Base-by-base conservation (phyloP, 2,888 invertebrate genomes). In the Eupithecia exiguata region DNA sequence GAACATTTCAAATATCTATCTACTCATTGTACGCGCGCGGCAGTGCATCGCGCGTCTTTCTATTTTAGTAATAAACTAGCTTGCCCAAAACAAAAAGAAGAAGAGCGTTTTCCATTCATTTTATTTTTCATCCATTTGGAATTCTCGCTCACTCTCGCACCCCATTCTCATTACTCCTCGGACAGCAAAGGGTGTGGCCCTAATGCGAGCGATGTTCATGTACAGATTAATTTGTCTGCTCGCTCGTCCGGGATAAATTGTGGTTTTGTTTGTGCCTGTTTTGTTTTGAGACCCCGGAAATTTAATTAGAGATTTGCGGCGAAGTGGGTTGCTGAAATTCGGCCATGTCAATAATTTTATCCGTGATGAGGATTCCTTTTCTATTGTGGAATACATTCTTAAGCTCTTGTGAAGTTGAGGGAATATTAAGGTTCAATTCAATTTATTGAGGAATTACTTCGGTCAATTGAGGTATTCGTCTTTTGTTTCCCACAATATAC, bases 151-250 rank as follows among this genome's bases (percentile, higher is more conserved):
- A 66, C 21, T 25, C 40, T 66, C 21, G 66, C 66, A 66, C 66
- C 16, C 66, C 66, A 66, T 25, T 21, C 66, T 30, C 38, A 66
- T 25, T 66, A 66, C 69, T 76, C 69, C 62, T 74, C 65, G 71
- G 78, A 69, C 74, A 71, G 74, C 75, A 30, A 75, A 76, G 63
- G 78, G 79, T 74, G 69, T 75, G 74, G 77, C 67, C 63, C 10
- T 53, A 78, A 70, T 77, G 76, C 78, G 70, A 74, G 79, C 74
- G 75, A 70, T 76, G 76, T 76, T 86, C 84, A 84, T 83, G 81
- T 77, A 78, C 82, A 82, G 86, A 87, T 87, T 87, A 87, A 87
- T 87, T 83, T 85, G 82, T 79, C 80, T 81, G 84, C 80, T 80
- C 86, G 82, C 77, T 85, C 84, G 81, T 75, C 83, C 76, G 81